Evolutionary conservation across 2,113 vertebrate species (phyloP).

Genomic region (Psittacara wagleri): DNA sequence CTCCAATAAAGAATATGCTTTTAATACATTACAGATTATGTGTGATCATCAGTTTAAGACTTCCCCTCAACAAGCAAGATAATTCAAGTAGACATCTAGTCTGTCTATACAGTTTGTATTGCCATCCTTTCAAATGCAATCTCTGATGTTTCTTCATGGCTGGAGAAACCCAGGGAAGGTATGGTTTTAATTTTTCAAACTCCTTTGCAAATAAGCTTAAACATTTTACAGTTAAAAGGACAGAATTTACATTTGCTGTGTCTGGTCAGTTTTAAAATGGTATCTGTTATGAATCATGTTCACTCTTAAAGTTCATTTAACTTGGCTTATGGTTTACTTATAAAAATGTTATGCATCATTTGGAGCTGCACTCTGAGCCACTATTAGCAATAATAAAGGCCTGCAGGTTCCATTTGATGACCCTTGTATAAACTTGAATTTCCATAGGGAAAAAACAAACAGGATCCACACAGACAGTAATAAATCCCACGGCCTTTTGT

Average conservation of each 20-base stretch:
- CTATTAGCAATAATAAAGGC: constrained; percentile 63
- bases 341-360: constrained; percentile 61
- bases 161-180: constrained; percentile 38
- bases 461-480: neutral
- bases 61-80: constrained; percentile 63
- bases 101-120: constrained; percentile 51
- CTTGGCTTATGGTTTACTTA: constrained; percentile 66
- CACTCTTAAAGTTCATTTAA: constrained; percentile 74
- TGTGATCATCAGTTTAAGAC: constrained; percentile 71
- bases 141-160: constrained; percentile 52
- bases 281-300: constrained; percentile 74
- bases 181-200: constrained; percentile 74
- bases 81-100: constrained; percentile 69
- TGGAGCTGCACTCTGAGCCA: constrained; percentile 30
- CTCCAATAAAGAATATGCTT: constrained; percentile 69
- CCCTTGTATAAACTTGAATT: constrained; percentile 55
- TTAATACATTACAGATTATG: constrained; percentile 74
- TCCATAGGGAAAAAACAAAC: constrained; percentile 64
- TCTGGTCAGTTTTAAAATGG: constrained; percentile 68
- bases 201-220: constrained; percentile 72
- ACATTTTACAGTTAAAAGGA: constrained; percentile 70
- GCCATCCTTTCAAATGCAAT: constrained; percentile 60
- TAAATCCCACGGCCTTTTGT: neutral
- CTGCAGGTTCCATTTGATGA: constrained; percentile 42
- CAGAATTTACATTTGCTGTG: constrained; percentile 72